Conservation (phyloP, 2,888 invertebrate genomes). For the Caenorhabditis plicata region DNA sequence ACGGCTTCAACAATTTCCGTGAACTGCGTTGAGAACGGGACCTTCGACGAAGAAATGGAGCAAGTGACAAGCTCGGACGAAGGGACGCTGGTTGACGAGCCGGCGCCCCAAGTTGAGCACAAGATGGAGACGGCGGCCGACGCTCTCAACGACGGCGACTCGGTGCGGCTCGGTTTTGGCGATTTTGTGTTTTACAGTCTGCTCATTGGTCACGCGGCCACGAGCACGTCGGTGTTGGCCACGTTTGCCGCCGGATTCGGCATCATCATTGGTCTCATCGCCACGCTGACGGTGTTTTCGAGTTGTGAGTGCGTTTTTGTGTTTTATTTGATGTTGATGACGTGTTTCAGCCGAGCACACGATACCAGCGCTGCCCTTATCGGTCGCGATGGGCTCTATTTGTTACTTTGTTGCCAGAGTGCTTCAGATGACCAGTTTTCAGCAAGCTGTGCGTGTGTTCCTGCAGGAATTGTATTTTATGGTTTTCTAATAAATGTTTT, state of each 20-base stretch:
- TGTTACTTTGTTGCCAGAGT: too few relatives aligned
- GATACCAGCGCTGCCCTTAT: conserved; percentile 52
- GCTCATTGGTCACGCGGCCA: conserved; percentile 54
- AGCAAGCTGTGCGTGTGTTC: too few relatives aligned
- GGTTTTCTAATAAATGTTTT: too few relatives aligned
- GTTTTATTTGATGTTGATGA: background rate
- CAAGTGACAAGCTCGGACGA: background rate
- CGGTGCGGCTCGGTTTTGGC: conserved; percentile 56
- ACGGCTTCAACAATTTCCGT: too few relatives aligned
- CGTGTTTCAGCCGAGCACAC: conserved; percentile 39
- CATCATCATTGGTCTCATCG: conserved; percentile 46
- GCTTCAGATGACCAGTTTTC: too few relatives aligned
- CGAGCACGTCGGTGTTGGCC: conserved; percentile 26
- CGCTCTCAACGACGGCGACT: conserved; percentile 43
- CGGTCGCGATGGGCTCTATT: conserved; percentile 43
- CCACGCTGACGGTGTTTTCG: conserved; percentile 45
- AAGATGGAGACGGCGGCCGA: conserved; percentile 34
- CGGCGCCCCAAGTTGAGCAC: conserved; percentile 10
- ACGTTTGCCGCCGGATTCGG: conserved; percentile 42
- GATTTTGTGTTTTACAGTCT: conserved; percentile 61
- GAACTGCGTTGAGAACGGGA: background rate
- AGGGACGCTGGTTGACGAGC: background rate
- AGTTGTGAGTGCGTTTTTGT: conserved; percentile 12
- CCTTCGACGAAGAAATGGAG: background rate
- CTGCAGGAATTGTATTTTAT: too few relatives aligned